Evolutionary conservation across 1,140 invertebrate species (phyloP).

Genomic region (Polypedilum vanderplanki): DNA sequence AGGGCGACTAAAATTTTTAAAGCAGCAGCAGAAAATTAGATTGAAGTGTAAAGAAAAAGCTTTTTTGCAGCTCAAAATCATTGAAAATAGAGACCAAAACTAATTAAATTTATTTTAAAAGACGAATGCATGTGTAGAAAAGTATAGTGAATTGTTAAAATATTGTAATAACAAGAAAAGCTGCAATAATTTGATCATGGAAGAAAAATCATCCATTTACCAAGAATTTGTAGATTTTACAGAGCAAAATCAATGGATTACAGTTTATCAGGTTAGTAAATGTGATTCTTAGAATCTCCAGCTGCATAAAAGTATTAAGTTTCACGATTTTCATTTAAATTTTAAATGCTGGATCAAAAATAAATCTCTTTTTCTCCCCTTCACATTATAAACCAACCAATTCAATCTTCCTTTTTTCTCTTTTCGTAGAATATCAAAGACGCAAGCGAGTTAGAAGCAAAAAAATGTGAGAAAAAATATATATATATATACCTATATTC

Average conservation of each 20-base stretch:
- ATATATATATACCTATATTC: no score
- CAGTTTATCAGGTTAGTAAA: background rate
- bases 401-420: background rate
- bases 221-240: background rate
- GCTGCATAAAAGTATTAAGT: background rate
- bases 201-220: constrained; percentile 7
- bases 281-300: background rate
- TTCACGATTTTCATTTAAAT: constrained; percentile 33
- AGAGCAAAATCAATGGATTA: background rate
- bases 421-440: constrained; percentile 46
- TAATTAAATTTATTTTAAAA: background rate
- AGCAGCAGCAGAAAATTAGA: background rate
- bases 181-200: constrained; percentile 1
- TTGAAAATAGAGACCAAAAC: background rate
- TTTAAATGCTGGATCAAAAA: no score
- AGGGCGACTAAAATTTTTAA: background rate
- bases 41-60: background rate
- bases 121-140: constrained; percentile 3
- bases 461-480: constrained; percentile 32
- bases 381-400: no score
- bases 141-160: no score
- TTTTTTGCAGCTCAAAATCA: background rate
- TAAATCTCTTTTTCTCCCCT: no score
- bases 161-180: background rate
- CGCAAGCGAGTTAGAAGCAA: constrained; percentile 44